phyloP scores from a whole-genome alignment of 1,140 invertebrate genomes.

The Aphelenchoides fujianensis region DNA sequence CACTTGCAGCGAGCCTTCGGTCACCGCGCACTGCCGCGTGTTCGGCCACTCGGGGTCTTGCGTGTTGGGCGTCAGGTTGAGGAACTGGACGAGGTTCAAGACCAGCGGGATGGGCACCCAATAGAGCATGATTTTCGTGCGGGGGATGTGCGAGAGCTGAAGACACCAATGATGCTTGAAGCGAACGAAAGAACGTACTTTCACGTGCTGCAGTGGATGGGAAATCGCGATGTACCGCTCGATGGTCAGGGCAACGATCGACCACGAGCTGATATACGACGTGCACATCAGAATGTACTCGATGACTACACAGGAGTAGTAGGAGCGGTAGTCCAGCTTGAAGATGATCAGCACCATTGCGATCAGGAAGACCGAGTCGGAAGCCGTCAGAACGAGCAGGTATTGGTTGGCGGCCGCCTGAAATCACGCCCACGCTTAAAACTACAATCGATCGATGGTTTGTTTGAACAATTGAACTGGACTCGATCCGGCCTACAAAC shows the following conservation, averaged over 20 bases:
- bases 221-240: slow-evolving; percentile 59
- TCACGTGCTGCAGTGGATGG: slow-evolving; percentile 57
- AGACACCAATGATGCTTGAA: slow-evolving; percentile 24
- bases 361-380: slow-evolving; percentile 57
- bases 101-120: slow-evolving; percentile 60
- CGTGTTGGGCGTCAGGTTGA: slow-evolving; percentile 38
- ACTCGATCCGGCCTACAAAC: no score
- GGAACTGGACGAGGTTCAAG: slow-evolving; percentile 58
- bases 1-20: slow-evolving; percentile 50
- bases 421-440: slow-evolving; percentile 35
- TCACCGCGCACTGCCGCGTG: slow-evolving; percentile 43
- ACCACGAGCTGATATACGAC: slow-evolving; percentile 58
- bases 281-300: slow-evolving; percentile 58
- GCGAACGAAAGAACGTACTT: slow-evolving; percentile 33
- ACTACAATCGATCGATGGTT: slow-evolving; percentile 22
- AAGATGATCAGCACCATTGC: slow-evolving; percentile 53
- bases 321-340: slow-evolving; percentile 55
- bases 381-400: slow-evolving; percentile 56
- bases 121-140: slow-evolving; percentile 46
- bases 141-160: slow-evolving; percentile 36
- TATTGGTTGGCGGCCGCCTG: slow-evolving; percentile 61
- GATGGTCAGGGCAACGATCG: slow-evolving; percentile 58
- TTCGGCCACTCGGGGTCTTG: slow-evolving; percentile 38
- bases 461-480: not conserved
- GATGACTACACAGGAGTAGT: slow-evolving; percentile 55